These are phyloP conservation scores for Autographa gamma DNA, from an alignment of 2,888 invertebrate species.

Conservation along the genomic window DNA sequence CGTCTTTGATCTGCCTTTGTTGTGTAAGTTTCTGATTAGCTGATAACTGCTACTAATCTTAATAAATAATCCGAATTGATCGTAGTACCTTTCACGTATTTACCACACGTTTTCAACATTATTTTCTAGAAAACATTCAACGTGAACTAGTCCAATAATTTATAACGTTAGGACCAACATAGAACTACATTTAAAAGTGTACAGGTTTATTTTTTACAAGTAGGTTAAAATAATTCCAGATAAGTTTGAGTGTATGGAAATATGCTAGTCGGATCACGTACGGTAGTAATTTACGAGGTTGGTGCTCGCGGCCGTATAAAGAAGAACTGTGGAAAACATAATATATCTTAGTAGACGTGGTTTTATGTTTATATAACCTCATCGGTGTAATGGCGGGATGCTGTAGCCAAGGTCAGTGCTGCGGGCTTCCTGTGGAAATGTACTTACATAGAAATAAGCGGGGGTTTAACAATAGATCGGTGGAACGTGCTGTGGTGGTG, in stretches of 20 bases:
- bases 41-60: too few species aligned
- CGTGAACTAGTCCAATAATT: too few species aligned
- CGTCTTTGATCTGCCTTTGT: not conserved
- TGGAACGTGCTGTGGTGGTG: not conserved
- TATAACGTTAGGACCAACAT: not conserved
- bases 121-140: too few species aligned
- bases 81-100: too few species aligned
- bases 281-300: constrained; percentile 61
- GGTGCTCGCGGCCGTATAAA: constrained; percentile 51
- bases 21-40: too few species aligned
- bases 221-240: constrained; percentile 6
- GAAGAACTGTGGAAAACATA: constrained; percentile 26
- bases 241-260: constrained; percentile 49
- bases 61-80: too few species aligned
- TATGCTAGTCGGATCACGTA: constrained; percentile 61
- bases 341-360: constrained; percentile 18
- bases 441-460: not conserved
- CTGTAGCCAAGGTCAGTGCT: not conserved
- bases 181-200: not conserved
- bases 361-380: constrained; percentile 9
- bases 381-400: constrained; percentile 2
- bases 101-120: too few species aligned
- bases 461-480: not conserved
- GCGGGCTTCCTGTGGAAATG: not conserved
- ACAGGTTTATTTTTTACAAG: constrained; percentile 7